Conservation (phyloP, 2,113 vertebrate genomes). For the Oreochromis niloticus region DNA sequence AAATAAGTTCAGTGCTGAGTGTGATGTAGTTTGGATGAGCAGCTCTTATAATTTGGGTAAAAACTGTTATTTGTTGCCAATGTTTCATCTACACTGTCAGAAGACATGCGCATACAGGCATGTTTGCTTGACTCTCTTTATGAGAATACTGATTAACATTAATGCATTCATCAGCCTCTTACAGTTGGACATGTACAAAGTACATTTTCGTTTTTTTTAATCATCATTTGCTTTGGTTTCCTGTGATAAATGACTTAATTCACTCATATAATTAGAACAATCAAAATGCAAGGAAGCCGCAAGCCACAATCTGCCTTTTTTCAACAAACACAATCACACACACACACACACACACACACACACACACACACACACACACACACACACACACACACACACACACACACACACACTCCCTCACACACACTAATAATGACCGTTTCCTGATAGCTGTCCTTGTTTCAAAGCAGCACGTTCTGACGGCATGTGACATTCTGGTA, state of each 20-base stretch:
- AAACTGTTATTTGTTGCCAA: not conserved
- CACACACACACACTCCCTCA: not conserved
- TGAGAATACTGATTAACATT: not conserved
- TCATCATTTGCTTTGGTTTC: not conserved
- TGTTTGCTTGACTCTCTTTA: not conserved
- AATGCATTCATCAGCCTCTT: accelerated
- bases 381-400: not conserved
- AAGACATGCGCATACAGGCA: not conserved
- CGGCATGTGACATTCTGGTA: not conserved
- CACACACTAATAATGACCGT: not conserved
- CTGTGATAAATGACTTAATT: not conserved
- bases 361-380: not conserved
- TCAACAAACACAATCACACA: not conserved
- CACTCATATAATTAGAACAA: not conserved
- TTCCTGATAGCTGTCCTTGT: not conserved
- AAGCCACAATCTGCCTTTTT: not conserved
- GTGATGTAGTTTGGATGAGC: not conserved
- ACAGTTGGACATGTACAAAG: not conserved
- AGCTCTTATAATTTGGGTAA: not conserved
- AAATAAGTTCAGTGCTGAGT: not conserved
- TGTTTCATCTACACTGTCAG: not conserved
- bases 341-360: not conserved
- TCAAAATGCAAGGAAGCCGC: not conserved
- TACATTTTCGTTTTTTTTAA: accelerated
- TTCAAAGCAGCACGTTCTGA: accelerated